phyloP scores from a whole-genome alignment of 2,113 vertebrate genomes.

The Natator depressus region DNA sequence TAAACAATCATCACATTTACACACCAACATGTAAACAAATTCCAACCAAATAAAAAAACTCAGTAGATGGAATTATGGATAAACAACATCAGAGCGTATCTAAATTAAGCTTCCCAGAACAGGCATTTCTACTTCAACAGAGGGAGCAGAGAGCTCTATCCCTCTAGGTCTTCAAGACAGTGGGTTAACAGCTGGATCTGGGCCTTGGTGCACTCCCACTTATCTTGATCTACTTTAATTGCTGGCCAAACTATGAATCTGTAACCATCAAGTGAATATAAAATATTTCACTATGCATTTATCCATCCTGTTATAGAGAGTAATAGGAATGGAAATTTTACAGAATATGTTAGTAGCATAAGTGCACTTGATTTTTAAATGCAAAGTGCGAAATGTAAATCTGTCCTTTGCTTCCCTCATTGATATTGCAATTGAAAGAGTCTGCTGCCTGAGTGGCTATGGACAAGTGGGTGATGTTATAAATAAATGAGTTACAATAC shows the following conservation, averaged over 20 bases:
- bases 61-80: background rate
- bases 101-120: background rate
- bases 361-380: slow-evolving; percentile 49
- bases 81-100: background rate
- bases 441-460: background rate
- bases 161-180: background rate
- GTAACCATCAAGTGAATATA: slow-evolving; percentile 10
- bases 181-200: background rate
- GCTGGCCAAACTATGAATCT: background rate
- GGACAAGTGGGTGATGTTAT: background rate
- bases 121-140: background rate
- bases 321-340: slow-evolving; percentile 26
- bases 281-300: background rate
- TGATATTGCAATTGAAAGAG: slow-evolving; percentile 52
- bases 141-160: background rate
- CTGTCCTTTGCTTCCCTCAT: slow-evolving; percentile 10
- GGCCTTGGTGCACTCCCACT: background rate
- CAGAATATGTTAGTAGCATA: slow-evolving; percentile 44
- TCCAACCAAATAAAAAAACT: background rate
- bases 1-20: background rate
- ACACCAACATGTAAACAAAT: background rate
- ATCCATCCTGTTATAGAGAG: slow-evolving; percentile 5
- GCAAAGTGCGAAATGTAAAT: background rate
- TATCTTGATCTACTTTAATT: slow-evolving; percentile 8
- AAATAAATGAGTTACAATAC: slow-evolving; percentile 47